These are phyloP conservation scores for Borostomias antarcticus DNA, from an alignment of 2,797 vertebrate species.

Conservation along the genomic window DNA sequence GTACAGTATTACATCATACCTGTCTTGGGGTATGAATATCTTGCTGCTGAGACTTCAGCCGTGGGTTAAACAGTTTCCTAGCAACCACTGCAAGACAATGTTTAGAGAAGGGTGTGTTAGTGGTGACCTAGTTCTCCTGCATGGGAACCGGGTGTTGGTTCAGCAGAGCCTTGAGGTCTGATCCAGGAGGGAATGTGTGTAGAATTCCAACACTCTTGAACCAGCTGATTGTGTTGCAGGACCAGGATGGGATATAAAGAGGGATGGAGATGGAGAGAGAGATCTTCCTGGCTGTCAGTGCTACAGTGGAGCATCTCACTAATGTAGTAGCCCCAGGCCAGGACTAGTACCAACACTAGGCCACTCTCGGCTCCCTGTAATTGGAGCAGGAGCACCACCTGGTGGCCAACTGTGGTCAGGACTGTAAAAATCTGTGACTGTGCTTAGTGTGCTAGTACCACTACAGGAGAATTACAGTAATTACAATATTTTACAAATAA, in stretches of 20 bases:
- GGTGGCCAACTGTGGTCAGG: slow-evolving; percentile 4
- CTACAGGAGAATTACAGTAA: too few relatives aligned
- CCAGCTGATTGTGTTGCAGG: background rate
- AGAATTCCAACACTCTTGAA: background rate
- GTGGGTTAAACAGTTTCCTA: slow-evolving; percentile 12
- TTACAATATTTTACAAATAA: too few relatives aligned
- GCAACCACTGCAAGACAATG: slow-evolving; percentile 14
- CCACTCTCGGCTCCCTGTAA: background rate
- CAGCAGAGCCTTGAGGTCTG: background rate
- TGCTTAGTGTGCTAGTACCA: too few relatives aligned
- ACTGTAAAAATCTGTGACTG: background rate
- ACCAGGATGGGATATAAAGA: background rate
- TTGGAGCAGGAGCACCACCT: background rate
- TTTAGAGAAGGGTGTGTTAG: background rate
- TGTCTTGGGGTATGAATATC: background rate
- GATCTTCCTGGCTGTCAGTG: background rate
- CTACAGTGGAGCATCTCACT: background rate
- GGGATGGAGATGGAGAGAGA: slow-evolving; percentile 1
- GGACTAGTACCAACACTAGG: background rate
- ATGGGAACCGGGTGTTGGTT: background rate
- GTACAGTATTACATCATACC: background rate
- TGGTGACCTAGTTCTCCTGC: slow-evolving; percentile 5
- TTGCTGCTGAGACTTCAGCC: background rate
- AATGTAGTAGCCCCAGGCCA: too few relatives aligned
- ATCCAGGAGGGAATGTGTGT: background rate